Base-by-base conservation (phyloP, 2,888 invertebrate genomes). In the Dasysyrphus tricinctus region DNA sequence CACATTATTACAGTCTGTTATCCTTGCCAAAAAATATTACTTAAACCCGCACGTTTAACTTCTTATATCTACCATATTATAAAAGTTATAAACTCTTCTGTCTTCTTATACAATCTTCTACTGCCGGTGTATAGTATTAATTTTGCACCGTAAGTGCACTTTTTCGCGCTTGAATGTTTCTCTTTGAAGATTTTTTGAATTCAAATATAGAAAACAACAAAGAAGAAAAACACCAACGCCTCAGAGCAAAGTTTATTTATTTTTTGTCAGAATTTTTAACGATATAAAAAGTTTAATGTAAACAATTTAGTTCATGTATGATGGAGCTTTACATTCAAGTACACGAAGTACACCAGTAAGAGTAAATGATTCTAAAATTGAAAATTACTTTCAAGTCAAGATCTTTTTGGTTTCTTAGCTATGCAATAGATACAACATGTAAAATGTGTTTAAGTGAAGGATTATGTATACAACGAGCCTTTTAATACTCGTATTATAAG, bases 351-450 rank as follows among this genome's bases (percentile, higher is more conserved):
- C 32, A 0, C 7, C 1, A 44, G 44, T 14, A 47, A 3, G 24
- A 54, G 39, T 19, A 42, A 19, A 24, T 0, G 2, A 24, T 24
- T 61, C 54, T 61, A 42, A 19, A 61, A 39, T 61, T 42, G 24
- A 61, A 24, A 61, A 61, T 61, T 14, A 61, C 42, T 61, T 59
- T 61, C 7, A 61, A 12, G 19, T 24, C 59, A 59, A 39, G 37
- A 59, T 24, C 12, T 39, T 39, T 37, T 39, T 7, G 19, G 19
- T 59, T 54, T 1, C 3, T 24, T 51, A 24, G 12, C 51, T 49
- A 19, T 51, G 12, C 11, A 12, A n/a, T 12, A 24, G 8, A 19
- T 5, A 49, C 9, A 24, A 49, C 11, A 49, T 11, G 5, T 24
- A 12, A 29, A 14, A 3, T 51, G 51, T 51, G 12, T 19, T 3